Base-by-base conservation (phyloP, 2,113 vertebrate species). In the Beaufortia kweichowensis region DNA sequence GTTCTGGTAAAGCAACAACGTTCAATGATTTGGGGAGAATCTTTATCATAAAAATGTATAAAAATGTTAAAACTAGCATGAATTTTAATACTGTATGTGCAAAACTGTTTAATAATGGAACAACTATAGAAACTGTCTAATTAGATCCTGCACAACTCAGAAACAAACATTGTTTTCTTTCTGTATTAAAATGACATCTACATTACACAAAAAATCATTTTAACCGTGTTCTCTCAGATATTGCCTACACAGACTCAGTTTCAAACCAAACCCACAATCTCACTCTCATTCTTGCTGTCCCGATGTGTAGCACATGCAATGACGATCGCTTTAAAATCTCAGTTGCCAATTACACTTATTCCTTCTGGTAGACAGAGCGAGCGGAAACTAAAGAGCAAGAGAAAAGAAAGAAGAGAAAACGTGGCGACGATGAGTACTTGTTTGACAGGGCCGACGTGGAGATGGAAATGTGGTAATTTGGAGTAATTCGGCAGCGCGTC, bases 401-500 rank as follows among this genome's bases (percentile, higher is more conserved):
- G 72, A 53, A n/a, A 70, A 46, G 28, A 39, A 35, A 55, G 39
- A 57, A 55, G 75, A 63, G 75, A 89, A 75, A 85, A 81, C 68
- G 77, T 82, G 64, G 80, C 60, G 69, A 86, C 80, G 82, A 89
- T 89, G 87, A 90, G 90, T 84, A 84, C 85, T 61, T 86, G 86
- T 85, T 86, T 91, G 92, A 91, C 92, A 91, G 89, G 83, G 77
- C 85, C 85, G 90, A 89, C 88, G 90, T 89, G 83, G 89, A 90
- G 91, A 92, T 92, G 91, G 92, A 91, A 92, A 92, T 92, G 89
- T 85, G 81, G 91, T 93, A 90, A 93, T 93, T 91, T 92, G 90
- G 90, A 91, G 90, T 92, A 92, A 93, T 92, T 93, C 90, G 85
- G 87, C 90, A 90, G 91, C 88, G 90, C 83, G 87, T 86, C 82